Conservation (phyloP, 2,113 vertebrate genomes). For the Octodon degus region DNA sequence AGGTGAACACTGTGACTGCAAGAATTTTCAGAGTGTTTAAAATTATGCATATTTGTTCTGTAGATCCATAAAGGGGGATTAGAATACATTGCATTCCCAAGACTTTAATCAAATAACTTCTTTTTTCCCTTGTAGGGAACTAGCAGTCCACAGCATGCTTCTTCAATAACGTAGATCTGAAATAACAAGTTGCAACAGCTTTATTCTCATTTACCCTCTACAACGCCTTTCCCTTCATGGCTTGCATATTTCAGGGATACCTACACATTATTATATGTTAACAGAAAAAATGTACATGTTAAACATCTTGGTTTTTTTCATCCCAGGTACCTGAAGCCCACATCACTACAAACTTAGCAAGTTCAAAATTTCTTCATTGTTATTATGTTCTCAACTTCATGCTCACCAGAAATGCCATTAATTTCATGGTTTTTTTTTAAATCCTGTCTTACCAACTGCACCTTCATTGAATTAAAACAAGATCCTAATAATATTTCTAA, state of each 20-base stretch:
- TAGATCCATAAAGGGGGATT: not conserved
- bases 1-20: not conserved
- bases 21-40: not conserved
- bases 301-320: conserved; percentile 60
- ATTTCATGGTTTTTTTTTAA: conserved; percentile 49
- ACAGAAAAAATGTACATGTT: not conserved
- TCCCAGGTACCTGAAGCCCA: conserved; percentile 45
- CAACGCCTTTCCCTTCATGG: not conserved
- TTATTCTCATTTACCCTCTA: conserved; percentile 13
- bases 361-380: conserved; percentile 15
- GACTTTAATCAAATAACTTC: not conserved
- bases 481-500: conserved; percentile 59
- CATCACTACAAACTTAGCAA: conserved; percentile 47
- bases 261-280: not conserved
- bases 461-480: conserved; percentile 55
- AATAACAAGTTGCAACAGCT: not conserved
- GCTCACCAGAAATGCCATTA: conserved; percentile 40
- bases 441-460: conserved; percentile 45
- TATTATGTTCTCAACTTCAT: conserved; percentile 5
- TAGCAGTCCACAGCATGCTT: accelerated
- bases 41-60: not conserved
- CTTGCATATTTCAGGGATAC: not conserved
- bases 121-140: not conserved
- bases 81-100: not conserved
- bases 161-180: not conserved